Evolutionary conservation across 2,797 vertebrate species (phyloP), one percentile per base, ranked within the genome.

Genomic region (Pristis pectinata): DNA sequence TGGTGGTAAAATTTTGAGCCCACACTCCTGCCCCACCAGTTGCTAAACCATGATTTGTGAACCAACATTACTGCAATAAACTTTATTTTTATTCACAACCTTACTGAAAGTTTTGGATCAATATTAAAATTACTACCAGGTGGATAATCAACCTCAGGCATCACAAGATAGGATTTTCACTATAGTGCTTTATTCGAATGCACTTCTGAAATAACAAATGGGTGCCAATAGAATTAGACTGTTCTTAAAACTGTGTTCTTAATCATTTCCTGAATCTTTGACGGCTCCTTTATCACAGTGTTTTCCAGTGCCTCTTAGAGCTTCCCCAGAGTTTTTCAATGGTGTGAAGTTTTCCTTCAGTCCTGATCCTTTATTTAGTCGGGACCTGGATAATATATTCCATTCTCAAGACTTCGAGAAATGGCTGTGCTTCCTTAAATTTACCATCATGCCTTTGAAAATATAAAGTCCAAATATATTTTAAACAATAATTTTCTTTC

Each of bases 191-290:
- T n/a, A 49, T 87, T 34, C 87, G 53, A 87, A n/a, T 87, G 83
- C 30, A 59, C 83, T 59, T 59, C 83, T 59, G 53, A 87, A 87
- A 87, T 87, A 87, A 87, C 13, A 87, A 87, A 87, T 87, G 83
- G 30, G 27, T 87, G 83, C 53, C 83, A 87, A n/a, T n/a, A 87
- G 53, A 87, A 87, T 87, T 87, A 87, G 53, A 59, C 83, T 59
- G 37, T 15, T 87, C 83, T 34, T 17, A 17, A 49, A 87, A 87
- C 83, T 34, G 56, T 34, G 30, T 87, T 59, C 49, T 87, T 87
- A 87, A 87, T 87, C 83, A 87, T 87, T 87, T 59, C 49, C 53
- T 87, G 30, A 59, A 53, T n/a, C 13, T 56, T 11, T 13, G 27
- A 59, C 11, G 30, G 53, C 83, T 87, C 83, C 53, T 87, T 87